Evolutionary conservation across 2,797 vertebrate species (phyloP).

Genomic region (Etheostoma nigrum): DNA sequence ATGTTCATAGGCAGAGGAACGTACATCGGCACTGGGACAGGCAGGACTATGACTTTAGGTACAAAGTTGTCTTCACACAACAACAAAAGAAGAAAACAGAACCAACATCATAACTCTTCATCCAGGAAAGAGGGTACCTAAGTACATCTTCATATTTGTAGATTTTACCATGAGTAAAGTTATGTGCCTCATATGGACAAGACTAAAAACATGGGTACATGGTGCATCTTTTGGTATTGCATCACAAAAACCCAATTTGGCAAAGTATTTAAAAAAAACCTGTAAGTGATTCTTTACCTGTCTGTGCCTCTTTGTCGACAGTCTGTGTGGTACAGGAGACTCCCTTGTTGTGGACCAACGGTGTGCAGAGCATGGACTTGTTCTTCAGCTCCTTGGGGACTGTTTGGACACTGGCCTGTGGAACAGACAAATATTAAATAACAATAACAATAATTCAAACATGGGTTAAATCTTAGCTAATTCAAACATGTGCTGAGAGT

Average conservation of each 20-base stretch:
- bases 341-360: conserved; percentile 94
- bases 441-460: background rate
- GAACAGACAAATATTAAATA: background rate
- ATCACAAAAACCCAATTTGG: background rate
- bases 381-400: conserved; percentile 91
- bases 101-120: background rate
- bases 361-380: conserved; percentile 93
- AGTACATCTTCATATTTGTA: background rate
- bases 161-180: background rate
- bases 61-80: conserved; percentile 16
- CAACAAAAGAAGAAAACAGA: background rate
- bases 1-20: conserved; percentile 65
- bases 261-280: background rate
- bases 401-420: conserved; percentile 91
- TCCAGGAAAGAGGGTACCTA: background rate
- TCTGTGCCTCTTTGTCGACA: conserved; percentile 88
- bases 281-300: conserved; percentile 80
- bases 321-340: conserved; percentile 91
- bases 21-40: conserved; percentile 50
- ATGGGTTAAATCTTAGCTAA: background rate
- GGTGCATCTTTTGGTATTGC: background rate
- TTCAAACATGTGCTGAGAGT: background rate
- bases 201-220: background rate
- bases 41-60: conserved; percentile 27
- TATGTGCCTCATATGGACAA: background rate